Base-by-base conservation (phyloP, 53 echinoderm and acorn worm species). In the Echinarachnius parma region DNA sequence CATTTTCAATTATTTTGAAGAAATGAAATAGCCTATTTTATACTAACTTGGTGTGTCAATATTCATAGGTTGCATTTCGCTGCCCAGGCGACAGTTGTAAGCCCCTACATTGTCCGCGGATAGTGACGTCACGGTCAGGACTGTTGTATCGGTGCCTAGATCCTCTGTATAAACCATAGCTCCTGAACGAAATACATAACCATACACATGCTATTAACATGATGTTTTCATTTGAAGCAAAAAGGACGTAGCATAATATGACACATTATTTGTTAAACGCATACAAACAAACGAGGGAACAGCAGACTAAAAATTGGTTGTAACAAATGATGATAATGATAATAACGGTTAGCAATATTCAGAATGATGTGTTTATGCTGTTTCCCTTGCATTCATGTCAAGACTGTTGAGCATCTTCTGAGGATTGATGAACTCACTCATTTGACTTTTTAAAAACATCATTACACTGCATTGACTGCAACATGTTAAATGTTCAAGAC, bases 11-110 rank as follows among this genome's bases (percentile, higher is more conserved):
- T n/a, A n/a, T n/a, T n/a, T n/a, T n/a, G n/a, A n/a, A n/a, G n/a
- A n/a, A n/a, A n/a, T n/a, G n/a, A n/a, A n/a, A n/a, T n/a, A n/a
- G n/a, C n/a, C n/a, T n/a, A n/a, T n/a, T n/a, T 15, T 18, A 20
- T 24, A 35, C 74, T 72, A 39, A 72, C 74, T 72, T 37, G 74
- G 74, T 56, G 27, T 15, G 3, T 55, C 35, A 19, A 72, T 72
- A 27, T 24, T 57, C 74, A 72, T 56, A 18, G 74, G 9, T 25
- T 37, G 55, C n/a, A 39, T 10, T 23, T 72, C 74, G 36, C 3
- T 36, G 28, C 44, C 74, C 23, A 72, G 74, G 24, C 19, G 24
- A 35, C 74, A 72, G 1, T 55, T 23, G 21, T 72, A 72, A n/a
- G 24, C 28, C 14, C 74, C 74, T 25, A 34, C 56, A 42, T 54